Evolutionary conservation across 2,113 vertebrate species (phyloP), one percentile per base, ranked within the genome.

Genomic region (Stercorarius parasiticus): DNA sequence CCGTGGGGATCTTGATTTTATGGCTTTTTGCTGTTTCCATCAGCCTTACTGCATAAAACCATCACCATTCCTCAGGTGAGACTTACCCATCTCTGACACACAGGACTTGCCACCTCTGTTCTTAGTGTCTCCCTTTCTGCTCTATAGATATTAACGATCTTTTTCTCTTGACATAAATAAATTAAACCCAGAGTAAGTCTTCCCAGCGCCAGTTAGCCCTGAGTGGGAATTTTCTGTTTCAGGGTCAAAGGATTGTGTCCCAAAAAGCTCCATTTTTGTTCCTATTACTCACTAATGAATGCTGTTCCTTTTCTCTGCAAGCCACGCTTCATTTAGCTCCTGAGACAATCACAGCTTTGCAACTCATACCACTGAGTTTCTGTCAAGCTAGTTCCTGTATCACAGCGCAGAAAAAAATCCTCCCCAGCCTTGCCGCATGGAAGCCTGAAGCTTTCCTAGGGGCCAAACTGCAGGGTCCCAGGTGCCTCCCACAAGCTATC

Each of bases 361-460:
- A 25, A 3, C 61, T 64, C 2, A 0, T 29, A 17, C 42, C 42
- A 8, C 47, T 18, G 65, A 26, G 45, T 59, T 89, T 74, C 53
- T 74, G 47, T 34, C 3, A 2, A 53, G 27, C 52, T 89, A 13
- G 45, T 49, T 91, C 53, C 80, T 52, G 19, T 58, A 15, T 62
- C 56, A 20, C 2, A 1, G 36, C 4, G 9, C 19, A 32, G 10
- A 18, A 64, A 59, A 73, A 38, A 52, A 34, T 56, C 43, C 53
- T 71, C 30, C 47, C 52, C 52, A 22, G 0, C 22, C 10, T 67
- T 22, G 8, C 2, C 13, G 5, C 1, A 10, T 38, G 26, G 21
- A 13, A 32, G 38, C n/a, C 38, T 0, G 0, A 32, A 30, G 70
- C 42, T 73, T n/a, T 80, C 50, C 8, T 0, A 15, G 36, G 45